Percentiles rank a stretch among this genome's conserved stretches.
Evolutionary conservation across 2,113 vertebrate species (phyloP).

Genomic region (Octodon degus): DNA sequence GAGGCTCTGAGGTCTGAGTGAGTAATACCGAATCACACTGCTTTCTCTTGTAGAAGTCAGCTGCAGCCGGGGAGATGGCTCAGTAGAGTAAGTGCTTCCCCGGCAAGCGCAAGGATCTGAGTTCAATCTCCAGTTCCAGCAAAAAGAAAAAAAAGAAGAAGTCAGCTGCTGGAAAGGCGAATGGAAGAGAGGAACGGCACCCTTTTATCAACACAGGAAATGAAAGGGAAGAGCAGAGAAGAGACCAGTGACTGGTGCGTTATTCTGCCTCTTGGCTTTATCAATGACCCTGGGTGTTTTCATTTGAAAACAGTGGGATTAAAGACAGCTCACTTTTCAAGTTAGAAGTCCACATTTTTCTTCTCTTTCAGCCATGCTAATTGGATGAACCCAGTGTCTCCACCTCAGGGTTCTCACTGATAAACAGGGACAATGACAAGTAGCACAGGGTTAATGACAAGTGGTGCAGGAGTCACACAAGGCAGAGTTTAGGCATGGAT

Average conservation of each 20-base stretch:
- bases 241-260: not conserved
- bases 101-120: no score
- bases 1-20: constrained; percentile 14
- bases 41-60: constrained; percentile 51
- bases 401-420: not conserved
- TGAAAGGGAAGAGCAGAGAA: not conserved
- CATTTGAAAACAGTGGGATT: not conserved
- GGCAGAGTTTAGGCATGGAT: not conserved
- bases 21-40: not conserved
- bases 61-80: not conserved
- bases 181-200: not conserved
- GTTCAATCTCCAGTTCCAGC: no score
- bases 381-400: not conserved
- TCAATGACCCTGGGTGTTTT: not conserved
- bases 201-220: not conserved
- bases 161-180: not conserved
- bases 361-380: not conserved
- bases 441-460: not conserved
- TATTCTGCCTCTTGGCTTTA: not conserved
- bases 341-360: not conserved
- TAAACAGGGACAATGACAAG: not conserved
- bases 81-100: no score
- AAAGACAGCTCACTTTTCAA: not conserved
- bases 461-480: not conserved
- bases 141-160: not conserved